Evolutionary conservation across 1,140 invertebrate genomes (phyloP), one percentile per base, ranked within the genome.

Genomic region (Cataglyphis hispanica): DNA sequence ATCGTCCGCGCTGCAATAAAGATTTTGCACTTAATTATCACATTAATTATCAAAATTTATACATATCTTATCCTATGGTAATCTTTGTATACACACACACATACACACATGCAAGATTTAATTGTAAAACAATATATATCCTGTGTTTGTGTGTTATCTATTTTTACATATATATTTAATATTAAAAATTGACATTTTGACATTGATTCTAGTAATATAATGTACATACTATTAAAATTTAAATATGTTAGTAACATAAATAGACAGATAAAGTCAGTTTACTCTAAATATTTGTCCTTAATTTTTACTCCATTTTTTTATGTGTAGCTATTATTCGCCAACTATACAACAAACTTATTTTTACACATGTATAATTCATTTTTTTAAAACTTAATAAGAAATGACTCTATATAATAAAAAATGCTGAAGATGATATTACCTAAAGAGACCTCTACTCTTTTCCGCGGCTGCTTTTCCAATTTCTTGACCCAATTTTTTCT

Each of bases 381-480:
- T 4, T 40, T 40, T 10, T 19, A 25, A 27, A n/a, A n/a, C 31
- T 2, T 13, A 2, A 31, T 40, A 37, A 34, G 5, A 67, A 37
- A 27, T 69, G 27, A 22, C 7, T 11, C 16, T 37, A 72, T 16
- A 19, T 50, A 19, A 50, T 50, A 50, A 50, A 0, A 50, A 50
- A 46, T 81, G 84, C 56, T 34, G 22, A 87, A 70, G 1, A 27
- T 56, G 25, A 56, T 22, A 53, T 88, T 93, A 95, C 94, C 95
- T 95, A 69, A 98, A 98, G n/a, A 99, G 96, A 19, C 99, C 99
- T 91, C 99, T 97, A 89, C 98, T 99, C 95, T 99, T 99, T 93
- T 99, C 99, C 7, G 99, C 99, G 27, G 98, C 98, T 61, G 97
- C 98, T 96, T 99, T 99, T 2, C 99, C 99, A 91, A 99, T 99